Base-by-base conservation (phyloP, 2,113 vertebrate genomes). In the Oncorhynchus tshawytscha region DNA sequence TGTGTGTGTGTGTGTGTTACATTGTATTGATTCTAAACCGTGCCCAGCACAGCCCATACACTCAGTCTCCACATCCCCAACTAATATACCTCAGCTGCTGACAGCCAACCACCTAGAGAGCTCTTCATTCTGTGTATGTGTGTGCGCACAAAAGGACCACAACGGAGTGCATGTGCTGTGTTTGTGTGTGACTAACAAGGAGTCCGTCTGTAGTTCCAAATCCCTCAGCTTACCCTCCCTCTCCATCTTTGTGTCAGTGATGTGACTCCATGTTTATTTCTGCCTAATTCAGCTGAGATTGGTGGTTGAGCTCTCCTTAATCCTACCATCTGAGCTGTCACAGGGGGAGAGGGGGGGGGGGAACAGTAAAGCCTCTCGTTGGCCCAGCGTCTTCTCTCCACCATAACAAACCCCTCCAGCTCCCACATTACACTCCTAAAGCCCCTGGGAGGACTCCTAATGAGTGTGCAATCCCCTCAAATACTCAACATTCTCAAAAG, bases 301-400 rank as follows among this genome's bases (percentile, higher is more conserved):
- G 67, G 45, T 22, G 34, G 34, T 48, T 70, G 20, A 49, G 68
- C 20, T 68, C 71, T 69, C 12, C 27, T 2, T 66, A 79, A 79
- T 67, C 71, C 71, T 12, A 51, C 62, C 54, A 68, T 78, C 49
- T 65, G 72, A 67, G 81, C 70, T 77, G 71, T 75, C 68, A 48
- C 49, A 39, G 39, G 67, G n/a, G 49, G 71, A 25, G 29, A 18
- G 25, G 78, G 78, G 85, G 84, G 69, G 1, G 67, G 39, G 45
- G 76, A 71, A 77, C 84, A 74, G 66, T 82, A 82, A 86, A 84
- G 75, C 74, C 67, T 67, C 72, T 74, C 67, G 75, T 68, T 81
- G 82, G 80, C 76, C 65, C 27, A 24, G 31, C 64, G 24, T 45
- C 34, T 71, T 60, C 25, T 69, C 18, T 24, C 66, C 25, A 16